Conservation (phyloP, 2,797 vertebrate species). For the Protosalanx chinensis region DNA sequence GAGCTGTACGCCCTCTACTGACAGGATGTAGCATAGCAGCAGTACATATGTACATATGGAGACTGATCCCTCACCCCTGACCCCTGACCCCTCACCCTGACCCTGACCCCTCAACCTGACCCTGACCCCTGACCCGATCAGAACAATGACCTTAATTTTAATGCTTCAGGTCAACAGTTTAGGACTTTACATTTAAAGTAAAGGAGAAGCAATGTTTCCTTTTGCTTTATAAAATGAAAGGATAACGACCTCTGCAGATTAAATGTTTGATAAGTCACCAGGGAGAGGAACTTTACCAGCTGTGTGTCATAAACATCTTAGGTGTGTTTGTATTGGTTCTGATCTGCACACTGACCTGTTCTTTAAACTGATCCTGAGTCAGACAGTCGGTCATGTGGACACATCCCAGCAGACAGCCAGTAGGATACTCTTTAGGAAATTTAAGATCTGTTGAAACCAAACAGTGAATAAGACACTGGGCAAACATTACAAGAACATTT, state of each 20-base stretch:
- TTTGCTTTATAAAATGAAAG: too few relatives aligned
- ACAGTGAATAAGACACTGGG: neutral
- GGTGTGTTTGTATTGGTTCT: neutral
- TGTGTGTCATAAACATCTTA: neutral
- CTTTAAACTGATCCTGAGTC: slow-evolving; percentile 87
- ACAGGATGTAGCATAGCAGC: slow-evolving; percentile 20
- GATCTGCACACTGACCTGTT: slow-evolving; percentile 79
- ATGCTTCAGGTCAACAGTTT: too few relatives aligned
- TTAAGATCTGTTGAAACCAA: slow-evolving; percentile 68
- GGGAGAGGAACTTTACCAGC: too few relatives aligned
- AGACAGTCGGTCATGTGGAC: slow-evolving; percentile 88
- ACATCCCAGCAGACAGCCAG: slow-evolving; percentile 89
- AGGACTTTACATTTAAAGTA: too few relatives aligned
- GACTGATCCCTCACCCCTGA: neutral
- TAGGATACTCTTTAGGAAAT: slow-evolving; percentile 86
- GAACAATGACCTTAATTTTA: too few relatives aligned
- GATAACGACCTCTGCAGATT: neutral
- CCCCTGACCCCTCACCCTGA: too few relatives aligned
- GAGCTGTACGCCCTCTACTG: slow-evolving; percentile 64
- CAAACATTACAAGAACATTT: too few relatives aligned
- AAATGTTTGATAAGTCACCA: too few relatives aligned
- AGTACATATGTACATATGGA: neutral
- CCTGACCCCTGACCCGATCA: neutral
- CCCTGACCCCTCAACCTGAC: neutral
- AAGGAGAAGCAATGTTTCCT: too few relatives aligned